These are phyloP conservation scores for Drosophila kepulauana DNA, from an alignment of 1,140 invertebrate species.

Conservation along the genomic window DNA sequence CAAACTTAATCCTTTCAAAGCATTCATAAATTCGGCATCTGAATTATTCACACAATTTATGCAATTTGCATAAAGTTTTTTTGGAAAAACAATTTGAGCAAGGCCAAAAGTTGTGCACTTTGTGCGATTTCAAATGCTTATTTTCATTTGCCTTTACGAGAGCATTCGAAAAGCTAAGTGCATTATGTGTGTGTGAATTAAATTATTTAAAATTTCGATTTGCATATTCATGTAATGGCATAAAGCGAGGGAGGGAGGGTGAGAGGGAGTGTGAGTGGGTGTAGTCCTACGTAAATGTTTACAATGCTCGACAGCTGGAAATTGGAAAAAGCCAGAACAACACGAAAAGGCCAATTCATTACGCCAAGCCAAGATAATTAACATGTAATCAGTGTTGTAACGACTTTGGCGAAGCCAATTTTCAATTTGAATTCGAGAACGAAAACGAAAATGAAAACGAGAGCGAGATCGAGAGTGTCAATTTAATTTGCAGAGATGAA, in stretches of 20 bases:
- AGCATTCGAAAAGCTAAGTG: conserved; percentile 1
- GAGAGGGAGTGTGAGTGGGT: neutral
- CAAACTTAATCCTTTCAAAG: neutral
- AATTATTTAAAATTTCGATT: conserved; percentile 29
- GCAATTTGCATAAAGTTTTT: conserved; percentile 15
- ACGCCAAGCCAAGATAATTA: conserved; percentile 73
- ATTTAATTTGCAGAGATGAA: conserved; percentile 59
- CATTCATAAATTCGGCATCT: neutral
- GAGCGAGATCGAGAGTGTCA: conserved; percentile 34
- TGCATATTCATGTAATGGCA: conserved; percentile 32
- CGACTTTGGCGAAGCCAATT: conserved; percentile 48
- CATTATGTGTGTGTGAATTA: conserved; percentile 22
- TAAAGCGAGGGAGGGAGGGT: neutral
- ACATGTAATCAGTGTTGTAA: conserved; percentile 79
- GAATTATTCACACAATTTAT: neutral
- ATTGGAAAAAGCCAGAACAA: conserved; percentile 13
- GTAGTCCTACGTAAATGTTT: conserved; percentile 15
- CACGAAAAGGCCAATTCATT: conserved; percentile 74
- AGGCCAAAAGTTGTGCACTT: neutral
- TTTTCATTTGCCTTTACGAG: neutral
- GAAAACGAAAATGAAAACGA: no score
- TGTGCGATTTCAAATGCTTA: neutral
- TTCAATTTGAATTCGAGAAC: conserved; percentile 39
- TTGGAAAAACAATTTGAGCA: conserved; percentile 6
- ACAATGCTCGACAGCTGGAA: conserved; percentile 14